Base-by-base conservation (phyloP, 2,888 invertebrate species). In the Noctua janthe region DNA sequence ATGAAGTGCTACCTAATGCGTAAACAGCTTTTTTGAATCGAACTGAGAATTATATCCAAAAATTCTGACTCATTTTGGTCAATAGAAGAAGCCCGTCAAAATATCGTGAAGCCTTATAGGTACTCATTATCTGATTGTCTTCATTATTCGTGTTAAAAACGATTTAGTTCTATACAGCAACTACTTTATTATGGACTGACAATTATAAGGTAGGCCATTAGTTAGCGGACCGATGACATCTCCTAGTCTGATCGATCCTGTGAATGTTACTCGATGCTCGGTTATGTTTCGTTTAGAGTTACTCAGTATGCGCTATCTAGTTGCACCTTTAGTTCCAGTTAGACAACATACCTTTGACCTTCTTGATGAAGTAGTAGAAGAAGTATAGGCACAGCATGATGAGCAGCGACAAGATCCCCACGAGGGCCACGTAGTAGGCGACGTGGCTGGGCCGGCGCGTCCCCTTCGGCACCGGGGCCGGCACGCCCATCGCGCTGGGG, bases 351-450 rank as follows among this genome's bases (percentile, higher is more conserved):
- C 97, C 96, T 90, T 93, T 94, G 78, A 95, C 92, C 67, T 94
- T 93, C 81, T 89, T 92, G 83, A 96, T 87, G 90, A 96, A 96
- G 93, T 94, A 97, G 93, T 94, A 96, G 84, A 94, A 90, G 91
- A 95, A 96, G 93, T 97, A 97, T 82, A 93, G 92, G 84, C 95
- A 94, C 72, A 97, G 93, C 89, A 96, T 85, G 71, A 93, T 69
- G 67, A 97, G 92, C 84, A 97, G 93, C n/a, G 87, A 82, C 62
- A 95, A 83, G 72, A 96, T 93, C 59, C 93, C 95, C 35, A 87
- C 96, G 82, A 96, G 92, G 71, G 95, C 96, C 89, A 96, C 95
- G 93, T 92, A 96, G 94, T 97, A 96, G 6, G 95, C 95, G 29
- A 91, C 88, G 89, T 94, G 94, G 82, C 94, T 94, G 15, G 95